Evolutionary conservation across 2,888 invertebrate genomes (phyloP).

Genomic region (Xiphydria camelus): DNA sequence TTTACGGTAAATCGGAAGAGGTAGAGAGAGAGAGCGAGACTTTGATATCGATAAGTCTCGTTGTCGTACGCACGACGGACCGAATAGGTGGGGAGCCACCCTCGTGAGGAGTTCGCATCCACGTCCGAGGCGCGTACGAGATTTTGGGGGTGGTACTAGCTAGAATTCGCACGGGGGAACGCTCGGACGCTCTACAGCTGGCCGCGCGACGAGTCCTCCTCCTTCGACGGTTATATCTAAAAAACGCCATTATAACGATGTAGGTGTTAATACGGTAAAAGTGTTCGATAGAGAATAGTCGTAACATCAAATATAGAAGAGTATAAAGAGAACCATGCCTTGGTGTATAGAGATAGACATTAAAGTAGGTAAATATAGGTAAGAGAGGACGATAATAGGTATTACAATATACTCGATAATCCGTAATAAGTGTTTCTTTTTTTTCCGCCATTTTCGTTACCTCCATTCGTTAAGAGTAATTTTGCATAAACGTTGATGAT

Average conservation of each 20-base stretch:
- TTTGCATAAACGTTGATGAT: slow-evolving; percentile 47
- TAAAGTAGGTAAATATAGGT: slow-evolving; percentile 54
- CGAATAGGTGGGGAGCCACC: no score
- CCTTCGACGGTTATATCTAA: no score
- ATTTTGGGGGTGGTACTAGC: neutral
- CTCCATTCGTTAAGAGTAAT: slow-evolving; percentile 49
- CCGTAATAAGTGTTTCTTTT: slow-evolving; percentile 40
- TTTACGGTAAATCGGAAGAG: no score
- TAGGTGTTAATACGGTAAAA: slow-evolving; percentile 39
- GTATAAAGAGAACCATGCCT: slow-evolving; percentile 55
- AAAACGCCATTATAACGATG: no score
- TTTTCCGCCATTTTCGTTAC: no score
- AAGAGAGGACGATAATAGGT: slow-evolving; percentile 53
- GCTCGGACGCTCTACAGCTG: slow-evolving; percentile 45
- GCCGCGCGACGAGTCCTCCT: no score
- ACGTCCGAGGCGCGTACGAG: no score
- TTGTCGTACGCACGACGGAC: no score
- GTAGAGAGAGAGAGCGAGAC: no score
- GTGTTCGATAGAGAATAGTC: slow-evolving; percentile 51
- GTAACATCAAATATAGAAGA: slow-evolving; percentile 55
- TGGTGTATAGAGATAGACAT: slow-evolving; percentile 54
- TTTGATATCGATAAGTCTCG: no score
- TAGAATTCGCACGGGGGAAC: no score
- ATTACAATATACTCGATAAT: slow-evolving; percentile 54
- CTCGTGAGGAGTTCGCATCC: no score